These are phyloP conservation scores for Manacus vitellinus DNA, from an alignment of 2,113 vertebrate genomes.

Conservation along the genomic window DNA sequence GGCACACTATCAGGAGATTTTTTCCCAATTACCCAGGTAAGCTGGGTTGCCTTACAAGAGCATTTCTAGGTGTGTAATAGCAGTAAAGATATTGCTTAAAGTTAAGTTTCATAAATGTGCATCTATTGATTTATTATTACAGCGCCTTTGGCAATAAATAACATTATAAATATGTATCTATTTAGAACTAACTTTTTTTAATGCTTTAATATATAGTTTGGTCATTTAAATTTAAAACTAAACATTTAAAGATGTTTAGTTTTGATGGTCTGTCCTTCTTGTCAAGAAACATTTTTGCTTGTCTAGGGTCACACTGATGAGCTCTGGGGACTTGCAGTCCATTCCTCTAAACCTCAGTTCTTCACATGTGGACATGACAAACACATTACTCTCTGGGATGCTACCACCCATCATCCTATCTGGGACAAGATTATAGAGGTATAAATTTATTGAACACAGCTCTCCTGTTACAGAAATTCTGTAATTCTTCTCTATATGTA, in stretches of 20 bases:
- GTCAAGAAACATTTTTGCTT: constrained; percentile 7
- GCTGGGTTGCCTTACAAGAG: neutral
- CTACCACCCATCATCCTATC: constrained; percentile 85
- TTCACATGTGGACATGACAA: constrained; percentile 94
- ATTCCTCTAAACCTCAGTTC: constrained; percentile 90
- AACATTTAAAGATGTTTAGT: neutral
- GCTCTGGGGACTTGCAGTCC: constrained; percentile 93
- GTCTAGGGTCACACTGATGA: constrained; percentile 94
- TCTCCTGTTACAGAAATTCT: neutral
- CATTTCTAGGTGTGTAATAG: neutral
- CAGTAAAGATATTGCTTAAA: neutral
- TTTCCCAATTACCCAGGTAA: constrained; percentile 91
- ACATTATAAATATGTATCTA: neutral
- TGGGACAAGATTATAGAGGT: constrained; percentile 95
- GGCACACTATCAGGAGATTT: constrained; percentile 91
- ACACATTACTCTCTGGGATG: constrained; percentile 93
- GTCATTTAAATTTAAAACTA: neutral
- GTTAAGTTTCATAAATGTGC: neutral
- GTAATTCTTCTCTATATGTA: neutral
- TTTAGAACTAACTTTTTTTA: neutral
- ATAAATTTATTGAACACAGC: neutral
- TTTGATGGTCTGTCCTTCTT: neutral
- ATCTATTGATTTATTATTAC: neutral
- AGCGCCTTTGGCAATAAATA: neutral
- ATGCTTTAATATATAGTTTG: neutral